A percentile compares a stretch with the other conserved stretches of the same genome.
These are phyloP conservation scores for Antennarius striatus DNA, from an alignment of 2,113 vertebrate genomes.

Conservation along the genomic window DNA sequence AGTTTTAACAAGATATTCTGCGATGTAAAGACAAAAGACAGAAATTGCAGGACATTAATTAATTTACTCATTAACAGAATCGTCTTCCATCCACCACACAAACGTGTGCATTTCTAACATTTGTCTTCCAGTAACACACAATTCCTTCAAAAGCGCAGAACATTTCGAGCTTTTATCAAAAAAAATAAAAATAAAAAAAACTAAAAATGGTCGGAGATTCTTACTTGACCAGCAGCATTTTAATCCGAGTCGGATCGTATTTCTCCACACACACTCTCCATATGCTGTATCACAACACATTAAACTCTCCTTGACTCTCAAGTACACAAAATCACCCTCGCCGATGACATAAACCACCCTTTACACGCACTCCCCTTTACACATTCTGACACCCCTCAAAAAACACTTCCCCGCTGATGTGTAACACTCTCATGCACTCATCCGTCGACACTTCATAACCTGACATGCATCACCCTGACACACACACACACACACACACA, in stretches of 20 bases:
- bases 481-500: constrained; percentile 48
- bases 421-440: constrained; percentile 71
- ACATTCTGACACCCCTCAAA: constrained; percentile 75
- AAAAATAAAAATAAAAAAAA: not conserved
- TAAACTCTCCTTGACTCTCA: constrained; percentile 73
- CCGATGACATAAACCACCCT: constrained; percentile 68
- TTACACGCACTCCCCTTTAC: constrained; percentile 67
- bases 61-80: no score
- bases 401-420: constrained; percentile 72
- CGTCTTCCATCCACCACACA: no score
- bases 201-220: not conserved
- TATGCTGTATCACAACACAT: constrained; percentile 72
- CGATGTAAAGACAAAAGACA: no score
- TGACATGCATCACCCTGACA: constrained; percentile 76
- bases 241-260: constrained; percentile 42
- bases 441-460: constrained; percentile 75
- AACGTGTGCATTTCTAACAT: no score
- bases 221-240: constrained; percentile 40
- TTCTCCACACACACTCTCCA: constrained; percentile 57
- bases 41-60: no score
- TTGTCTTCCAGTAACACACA: no score
- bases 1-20: no score
- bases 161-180: constrained; percentile 19
- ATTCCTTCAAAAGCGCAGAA: not conserved
- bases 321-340: constrained; percentile 69